Evolutionary conservation across 2,797 vertebrate species (phyloP).

Genomic region (Propithecus deckenii): DNA sequence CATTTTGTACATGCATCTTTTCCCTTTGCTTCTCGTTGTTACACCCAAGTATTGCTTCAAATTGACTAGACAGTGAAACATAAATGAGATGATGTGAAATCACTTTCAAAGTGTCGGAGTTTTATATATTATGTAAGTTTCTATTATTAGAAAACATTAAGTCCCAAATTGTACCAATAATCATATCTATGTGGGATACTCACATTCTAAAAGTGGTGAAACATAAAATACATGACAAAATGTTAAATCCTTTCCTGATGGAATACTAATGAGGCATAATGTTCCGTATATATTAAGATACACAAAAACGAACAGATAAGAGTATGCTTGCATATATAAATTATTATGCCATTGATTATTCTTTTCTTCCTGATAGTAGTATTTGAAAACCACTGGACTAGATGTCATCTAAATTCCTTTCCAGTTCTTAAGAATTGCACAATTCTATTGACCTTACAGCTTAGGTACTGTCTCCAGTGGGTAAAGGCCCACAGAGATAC

Average conservation of each 20-base stretch:
- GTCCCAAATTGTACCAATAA: not conserved
- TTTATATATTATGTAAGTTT: slow-evolving; percentile 50
- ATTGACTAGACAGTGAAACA: not conserved
- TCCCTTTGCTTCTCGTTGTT: slow-evolving; percentile 37
- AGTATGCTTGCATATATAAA: not conserved
- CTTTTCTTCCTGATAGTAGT: not conserved
- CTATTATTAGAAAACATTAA: slow-evolving; percentile 39
- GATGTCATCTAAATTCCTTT: slow-evolving; percentile 13
- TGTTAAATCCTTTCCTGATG: slow-evolving; percentile 9
- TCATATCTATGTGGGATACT: slow-evolving; percentile 1
- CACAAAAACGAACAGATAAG: not conserved
- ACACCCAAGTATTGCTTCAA: not conserved
- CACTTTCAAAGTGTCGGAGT: not conserved
- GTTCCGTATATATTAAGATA: not conserved
- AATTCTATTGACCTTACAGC: not conserved
- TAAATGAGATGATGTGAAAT: slow-evolving; percentile 30
- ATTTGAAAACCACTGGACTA: slow-evolving; percentile 37
- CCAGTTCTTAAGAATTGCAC: slow-evolving; percentile 5
- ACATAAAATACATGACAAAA: slow-evolving; percentile 28
- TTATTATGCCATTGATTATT: not conserved
- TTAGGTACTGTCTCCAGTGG: not conserved
- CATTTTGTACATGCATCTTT: not conserved
- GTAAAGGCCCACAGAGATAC: not conserved
- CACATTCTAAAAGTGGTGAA: slow-evolving; percentile 18
- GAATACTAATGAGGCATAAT: slow-evolving; percentile 2